Evolutionary conservation across 2,113 vertebrate species (phyloP), one percentile per base, ranked within the genome.

Genomic region (Otocyon megalotis): DNA sequence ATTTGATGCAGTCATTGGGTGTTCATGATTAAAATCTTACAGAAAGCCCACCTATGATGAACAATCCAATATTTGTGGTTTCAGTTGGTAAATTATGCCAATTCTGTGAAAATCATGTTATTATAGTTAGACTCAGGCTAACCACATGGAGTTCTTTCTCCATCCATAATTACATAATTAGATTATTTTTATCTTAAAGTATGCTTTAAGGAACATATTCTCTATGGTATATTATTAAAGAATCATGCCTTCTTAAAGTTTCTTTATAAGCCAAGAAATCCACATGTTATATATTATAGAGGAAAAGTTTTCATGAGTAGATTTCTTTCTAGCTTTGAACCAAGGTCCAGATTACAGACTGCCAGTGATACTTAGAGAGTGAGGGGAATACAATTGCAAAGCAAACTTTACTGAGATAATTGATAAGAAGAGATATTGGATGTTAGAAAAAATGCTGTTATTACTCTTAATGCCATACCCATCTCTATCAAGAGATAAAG

Each of bases 101-200:
- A 37, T 83, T 83, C 43, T n/a, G 65, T 97, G 89, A 97, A 98
- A 97, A 97, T 92, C 37, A 35, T 93, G 85, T 95, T 77, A 54
- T 65, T 89, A 72, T 81, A 84, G 54, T 4, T 93, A 48, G 53
- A 97, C 1, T 2, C 88, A 92, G 48, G 14, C 10, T 94, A 97
- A 96, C 67, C 43, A 94, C 76, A 67, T 60, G 30, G 37, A 96
- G 53, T 9, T 97, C 69, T 83, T 97, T 97, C 20, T 96, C 60
- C 16, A 0, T 16, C 82, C 30, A 80, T 95, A 98, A 97, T 95
- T 92, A 92, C 10, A 79, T 71, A 98, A 96, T 95, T 97, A 32
- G 84, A 97, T 98, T 96, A 96, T 71, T 97, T 67, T 95, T 97
- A 93, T 74, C 94, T 88, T 97, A 97, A 98, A 97, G 20, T 19